These are phyloP conservation scores for Drosophila lacteicornis DNA, from an alignment of 1,140 invertebrate species.

Conservation along the genomic window DNA sequence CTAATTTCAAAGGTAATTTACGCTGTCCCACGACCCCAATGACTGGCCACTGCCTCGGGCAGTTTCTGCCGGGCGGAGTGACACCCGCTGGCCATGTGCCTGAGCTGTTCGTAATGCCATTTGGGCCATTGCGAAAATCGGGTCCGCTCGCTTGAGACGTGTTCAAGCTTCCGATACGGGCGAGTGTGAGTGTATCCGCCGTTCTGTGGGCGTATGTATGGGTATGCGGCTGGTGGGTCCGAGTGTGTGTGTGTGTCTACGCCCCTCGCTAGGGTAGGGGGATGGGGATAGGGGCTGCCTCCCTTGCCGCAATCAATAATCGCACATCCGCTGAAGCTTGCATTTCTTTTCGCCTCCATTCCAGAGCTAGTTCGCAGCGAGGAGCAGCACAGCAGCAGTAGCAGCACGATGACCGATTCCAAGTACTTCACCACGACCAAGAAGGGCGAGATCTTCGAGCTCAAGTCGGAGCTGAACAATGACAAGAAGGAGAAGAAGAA, in stretches of 20 bases:
- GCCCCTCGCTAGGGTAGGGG: conserved; percentile 17
- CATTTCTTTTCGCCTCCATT: not conserved
- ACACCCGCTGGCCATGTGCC: not conserved
- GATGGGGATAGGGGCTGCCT: not conserved
- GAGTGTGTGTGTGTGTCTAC: conserved; percentile 12
- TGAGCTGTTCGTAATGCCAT: not conserved
- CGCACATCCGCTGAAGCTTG: conserved; percentile 12
- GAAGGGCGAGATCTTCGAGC: conserved; percentile 99
- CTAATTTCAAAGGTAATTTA: conserved; percentile 44
- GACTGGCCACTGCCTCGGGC: not conserved
- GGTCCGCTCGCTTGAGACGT: conserved; percentile 28
- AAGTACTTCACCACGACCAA: conserved; percentile 99
- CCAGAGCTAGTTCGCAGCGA: conserved; percentile 24
- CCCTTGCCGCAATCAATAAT: conserved; percentile 31
- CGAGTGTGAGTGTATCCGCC: conserved; percentile 19
- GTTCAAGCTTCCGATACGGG: conserved; percentile 41
- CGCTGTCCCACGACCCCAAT: not conserved
- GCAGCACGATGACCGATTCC: conserved; percentile 96
- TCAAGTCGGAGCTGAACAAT: conserved; percentile 99
- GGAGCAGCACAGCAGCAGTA: conserved; percentile 21
- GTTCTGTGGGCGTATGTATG: conserved; percentile 14
- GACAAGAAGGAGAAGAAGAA: conserved; percentile 99
- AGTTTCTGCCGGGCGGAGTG: not conserved
- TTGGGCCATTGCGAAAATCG: not conserved
- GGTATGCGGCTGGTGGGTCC: conserved; percentile 5